Percentiles rank a stretch among this genome's conserved stretches.
Evolutionary conservation across 2,113 vertebrate species (phyloP).

Genomic region (Spea multiplicata): DNA sequence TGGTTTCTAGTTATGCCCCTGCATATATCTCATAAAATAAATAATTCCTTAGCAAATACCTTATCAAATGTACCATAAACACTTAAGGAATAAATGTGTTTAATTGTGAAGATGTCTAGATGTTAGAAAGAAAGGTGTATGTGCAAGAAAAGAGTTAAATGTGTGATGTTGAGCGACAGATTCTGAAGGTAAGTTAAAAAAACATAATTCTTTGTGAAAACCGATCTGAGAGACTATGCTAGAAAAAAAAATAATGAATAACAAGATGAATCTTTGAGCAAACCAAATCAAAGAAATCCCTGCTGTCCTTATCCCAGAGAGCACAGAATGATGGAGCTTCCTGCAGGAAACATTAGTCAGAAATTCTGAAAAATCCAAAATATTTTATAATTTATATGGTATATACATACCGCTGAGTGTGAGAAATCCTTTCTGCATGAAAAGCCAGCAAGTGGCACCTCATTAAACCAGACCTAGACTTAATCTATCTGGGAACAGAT

Average conservation of each 20-base stretch:
- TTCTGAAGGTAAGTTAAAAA: slow-evolving; percentile 7
- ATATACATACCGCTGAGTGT: slow-evolving; percentile 66
- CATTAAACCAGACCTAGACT: slow-evolving; percentile 75
- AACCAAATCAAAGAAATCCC: slow-evolving; percentile 64
- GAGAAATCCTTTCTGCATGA: slow-evolving; percentile 67
- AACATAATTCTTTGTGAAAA: slow-evolving; percentile 47
- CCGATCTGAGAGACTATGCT: slow-evolving; percentile 40
- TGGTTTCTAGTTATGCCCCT: no score
- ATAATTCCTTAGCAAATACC: no score
- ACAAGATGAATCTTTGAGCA: slow-evolving; percentile 53
- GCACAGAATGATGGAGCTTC: slow-evolving; percentile 69
- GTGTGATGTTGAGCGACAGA: slow-evolving; percentile 22
- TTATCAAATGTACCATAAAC: no score
- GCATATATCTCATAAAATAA: no score
- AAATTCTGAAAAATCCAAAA: slow-evolving; percentile 61
- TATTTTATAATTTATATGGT: slow-evolving; percentile 72
- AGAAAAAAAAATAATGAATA: slow-evolving; percentile 60
- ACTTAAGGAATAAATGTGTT: no score
- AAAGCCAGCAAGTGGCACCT: slow-evolving; percentile 72
- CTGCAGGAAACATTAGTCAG: slow-evolving; percentile 62
- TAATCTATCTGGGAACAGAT: slow-evolving; percentile 73
- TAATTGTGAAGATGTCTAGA: no score
- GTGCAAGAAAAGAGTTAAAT: slow-evolving; percentile 25
- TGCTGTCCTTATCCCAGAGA: slow-evolving; percentile 58
- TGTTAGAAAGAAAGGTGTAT: no score